phyloP scores from a whole-genome alignment of 2,113 vertebrate species.

The Smithornis capensis region DNA sequence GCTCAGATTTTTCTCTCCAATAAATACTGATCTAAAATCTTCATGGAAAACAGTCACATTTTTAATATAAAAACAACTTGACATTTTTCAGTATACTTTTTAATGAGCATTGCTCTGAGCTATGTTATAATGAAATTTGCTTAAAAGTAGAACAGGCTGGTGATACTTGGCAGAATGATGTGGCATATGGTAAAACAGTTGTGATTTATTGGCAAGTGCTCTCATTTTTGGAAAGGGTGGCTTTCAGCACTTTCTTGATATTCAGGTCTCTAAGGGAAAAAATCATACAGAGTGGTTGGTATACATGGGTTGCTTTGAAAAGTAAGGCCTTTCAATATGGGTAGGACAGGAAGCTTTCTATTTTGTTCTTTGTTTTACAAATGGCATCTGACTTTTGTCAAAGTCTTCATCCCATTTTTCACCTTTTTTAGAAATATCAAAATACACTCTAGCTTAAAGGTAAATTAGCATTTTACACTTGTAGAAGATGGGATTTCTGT shows the following conservation, averaged over 20 bases:
- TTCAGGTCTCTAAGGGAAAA: slow-evolving; percentile 59
- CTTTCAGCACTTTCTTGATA: slow-evolving; percentile 75
- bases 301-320: not conserved
- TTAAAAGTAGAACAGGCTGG: slow-evolving; percentile 87
- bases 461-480: not conserved
- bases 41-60: slow-evolving; percentile 66
- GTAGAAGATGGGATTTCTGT: not conserved
- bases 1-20: slow-evolving; percentile 52
- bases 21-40: slow-evolving; percentile 55
- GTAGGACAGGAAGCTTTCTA: not conserved
- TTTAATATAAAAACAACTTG: slow-evolving; percentile 79
- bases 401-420: not conserved
- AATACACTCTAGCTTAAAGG: not conserved
- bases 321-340: not conserved
- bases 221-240: slow-evolving; percentile 76
- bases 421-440: not conserved
- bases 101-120: slow-evolving; percentile 90
- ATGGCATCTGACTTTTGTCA: not conserved
- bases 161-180: slow-evolving; percentile 86
- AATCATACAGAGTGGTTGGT: not conserved
- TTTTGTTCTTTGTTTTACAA: not conserved
- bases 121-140: slow-evolving; percentile 92
- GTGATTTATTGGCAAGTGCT: slow-evolving; percentile 82
- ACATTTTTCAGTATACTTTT: slow-evolving; percentile 85
- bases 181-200: slow-evolving; percentile 96